Conservation (phyloP, 2,797 vertebrate genomes). For the Galagoides demidoff region DNA sequence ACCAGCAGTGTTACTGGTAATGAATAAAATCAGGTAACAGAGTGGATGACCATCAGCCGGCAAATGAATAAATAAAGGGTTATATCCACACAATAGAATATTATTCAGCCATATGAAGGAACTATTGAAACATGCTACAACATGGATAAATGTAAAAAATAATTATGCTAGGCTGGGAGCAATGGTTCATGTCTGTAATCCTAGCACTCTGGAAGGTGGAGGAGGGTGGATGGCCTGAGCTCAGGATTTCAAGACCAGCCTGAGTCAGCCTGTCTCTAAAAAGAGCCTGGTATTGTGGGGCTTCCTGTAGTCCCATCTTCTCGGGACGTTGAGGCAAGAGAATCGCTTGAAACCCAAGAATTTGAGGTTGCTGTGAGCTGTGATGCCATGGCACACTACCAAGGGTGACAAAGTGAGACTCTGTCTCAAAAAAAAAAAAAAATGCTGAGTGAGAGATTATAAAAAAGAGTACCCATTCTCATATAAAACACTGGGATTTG, state of each 20-base stretch:
- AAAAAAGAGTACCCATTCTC: not conserved
- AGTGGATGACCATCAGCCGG: not conserved
- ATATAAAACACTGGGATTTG: not conserved
- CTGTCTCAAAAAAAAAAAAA: not conserved
- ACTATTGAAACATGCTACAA: not conserved
- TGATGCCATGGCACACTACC: no score
- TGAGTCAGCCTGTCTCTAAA: no score
- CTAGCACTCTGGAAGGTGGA: no score
- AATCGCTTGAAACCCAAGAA: no score
- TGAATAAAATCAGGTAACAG: not conserved
- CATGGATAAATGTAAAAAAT: not conserved
- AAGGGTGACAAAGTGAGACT: no score
- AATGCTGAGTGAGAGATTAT: not conserved
- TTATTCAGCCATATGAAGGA: not conserved
- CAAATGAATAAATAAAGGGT: not conserved
- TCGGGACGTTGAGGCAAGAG: no score
- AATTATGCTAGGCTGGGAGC: not conserved
- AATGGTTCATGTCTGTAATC: no score
- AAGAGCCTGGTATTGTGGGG: no score
- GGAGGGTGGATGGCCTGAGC: no score
- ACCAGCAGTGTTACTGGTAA: not conserved
- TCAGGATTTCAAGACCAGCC: no score
- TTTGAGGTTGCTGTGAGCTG: no score
- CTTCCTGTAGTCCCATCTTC: no score
- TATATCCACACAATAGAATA: not conserved